A percentile compares a stretch with the other conserved stretches of the same genome.
These are phyloP conservation scores for Torymus auratus DNA, from an alignment of 2,888 invertebrate species.

Conservation along the genomic window DNA sequence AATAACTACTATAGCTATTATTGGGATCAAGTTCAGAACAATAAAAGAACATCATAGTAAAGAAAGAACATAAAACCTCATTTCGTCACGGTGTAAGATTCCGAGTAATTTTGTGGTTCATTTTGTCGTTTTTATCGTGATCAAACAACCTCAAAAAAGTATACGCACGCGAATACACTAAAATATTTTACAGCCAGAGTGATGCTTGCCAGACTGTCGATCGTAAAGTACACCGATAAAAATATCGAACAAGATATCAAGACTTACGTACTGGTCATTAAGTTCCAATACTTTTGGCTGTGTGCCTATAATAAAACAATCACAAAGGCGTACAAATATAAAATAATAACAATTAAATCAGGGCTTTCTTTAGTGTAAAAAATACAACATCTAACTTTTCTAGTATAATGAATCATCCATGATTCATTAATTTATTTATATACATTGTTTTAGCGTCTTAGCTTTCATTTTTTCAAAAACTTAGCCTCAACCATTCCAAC, in stretches of 20 bases:
- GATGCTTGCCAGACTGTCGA: conserved; percentile 1
- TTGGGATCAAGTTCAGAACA: too few relatives aligned
- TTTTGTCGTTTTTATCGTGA: not conserved
- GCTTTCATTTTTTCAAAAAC: too few relatives aligned
- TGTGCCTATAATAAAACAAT: conserved; percentile 33
- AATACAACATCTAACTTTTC: not conserved
- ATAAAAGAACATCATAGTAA: too few relatives aligned
- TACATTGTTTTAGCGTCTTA: too few relatives aligned
- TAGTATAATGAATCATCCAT: not conserved
- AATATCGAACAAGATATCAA: conserved; percentile 8
- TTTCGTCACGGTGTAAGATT: not conserved
- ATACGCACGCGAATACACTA: not conserved
- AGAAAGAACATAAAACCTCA: too few relatives aligned
- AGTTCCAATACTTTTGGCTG: conserved; percentile 42
- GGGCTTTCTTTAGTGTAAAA: conserved; percentile 24
- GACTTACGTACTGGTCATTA: conserved; percentile 15
- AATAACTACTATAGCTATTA: too few relatives aligned
- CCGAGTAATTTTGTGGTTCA: not conserved
- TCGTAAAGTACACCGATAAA: conserved; percentile 9
- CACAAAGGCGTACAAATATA: conserved; percentile 3
- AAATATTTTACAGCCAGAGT: not conserved
- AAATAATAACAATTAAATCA: conserved; percentile 38
- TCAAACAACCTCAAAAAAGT: not conserved
- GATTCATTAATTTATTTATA: not conserved
- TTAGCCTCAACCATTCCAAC: too few relatives aligned